Percentiles rank a stretch among this genome's conserved stretches.
These are phyloP conservation scores for Iselma pallidipennis DNA, from an alignment of 2,888 invertebrate genomes.

Conservation along the genomic window DNA sequence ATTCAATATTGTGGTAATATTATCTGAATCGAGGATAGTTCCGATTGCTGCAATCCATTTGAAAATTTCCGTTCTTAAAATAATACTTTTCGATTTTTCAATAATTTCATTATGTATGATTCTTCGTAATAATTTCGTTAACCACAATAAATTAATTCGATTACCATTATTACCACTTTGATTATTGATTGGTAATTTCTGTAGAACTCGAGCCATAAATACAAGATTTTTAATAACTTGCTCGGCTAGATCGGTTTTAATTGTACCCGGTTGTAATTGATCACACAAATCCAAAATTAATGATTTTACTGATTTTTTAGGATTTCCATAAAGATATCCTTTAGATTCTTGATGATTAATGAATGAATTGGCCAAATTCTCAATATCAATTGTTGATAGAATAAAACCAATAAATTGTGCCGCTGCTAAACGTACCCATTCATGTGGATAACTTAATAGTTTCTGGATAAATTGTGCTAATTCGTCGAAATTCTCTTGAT, in stretches of 20 bases:
- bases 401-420: constrained; percentile 77
- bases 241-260: constrained; percentile 74
- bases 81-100: constrained; percentile 66
- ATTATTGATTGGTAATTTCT: constrained; percentile 55
- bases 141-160: constrained; percentile 71
- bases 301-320: constrained; percentile 65
- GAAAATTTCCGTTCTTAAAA: constrained; percentile 77
- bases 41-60: constrained; percentile 80
- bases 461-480: constrained; percentile 70
- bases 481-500: constrained; percentile 59
- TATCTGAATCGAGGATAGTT: constrained; percentile 64
- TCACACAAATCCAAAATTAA: constrained; percentile 75
- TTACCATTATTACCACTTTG: constrained; percentile 50
- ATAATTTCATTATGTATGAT: constrained; percentile 80
- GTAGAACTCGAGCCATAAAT: constrained; percentile 70
- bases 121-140: constrained; percentile 73
- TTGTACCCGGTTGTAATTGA: constrained; percentile 66
- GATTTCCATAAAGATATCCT: constrained; percentile 63
- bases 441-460: constrained; percentile 79
- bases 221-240: constrained; percentile 74
- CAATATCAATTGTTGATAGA: constrained; percentile 66
- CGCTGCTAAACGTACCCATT: constrained; percentile 82
- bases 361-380: constrained; percentile 61
- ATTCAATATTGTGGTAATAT: constrained; percentile 65
- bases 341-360: constrained; percentile 38